Conservation (phyloP, 2,888 invertebrate species). For the Drosophila recens region DNA sequence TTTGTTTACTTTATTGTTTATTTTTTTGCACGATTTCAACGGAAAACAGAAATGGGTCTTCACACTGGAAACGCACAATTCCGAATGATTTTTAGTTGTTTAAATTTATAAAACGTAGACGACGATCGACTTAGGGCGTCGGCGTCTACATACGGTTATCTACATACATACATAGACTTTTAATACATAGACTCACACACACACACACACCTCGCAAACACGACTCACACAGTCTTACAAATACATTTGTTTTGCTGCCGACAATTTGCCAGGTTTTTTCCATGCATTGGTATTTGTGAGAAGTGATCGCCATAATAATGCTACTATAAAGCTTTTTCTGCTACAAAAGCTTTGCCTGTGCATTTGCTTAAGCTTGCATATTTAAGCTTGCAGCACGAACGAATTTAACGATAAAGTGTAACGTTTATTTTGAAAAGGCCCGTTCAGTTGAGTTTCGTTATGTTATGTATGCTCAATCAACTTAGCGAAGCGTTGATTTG, state of each 20-base stretch:
- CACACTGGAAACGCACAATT: conserved; percentile 84
- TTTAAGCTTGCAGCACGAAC: not conserved
- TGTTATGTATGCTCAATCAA: not conserved
- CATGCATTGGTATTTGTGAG: not conserved
- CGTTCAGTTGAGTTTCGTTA: not conserved
- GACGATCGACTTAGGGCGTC: conserved; percentile 17
- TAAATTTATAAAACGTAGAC: conserved; percentile 29
- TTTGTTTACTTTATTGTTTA: not conserved
- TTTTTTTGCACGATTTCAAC: conserved; percentile 25
- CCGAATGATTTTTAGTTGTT: conserved; percentile 57
- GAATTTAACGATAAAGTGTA: not conserved
- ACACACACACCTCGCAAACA: not conserved
- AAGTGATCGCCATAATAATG: conserved; percentile 11
- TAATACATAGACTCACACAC: conserved; percentile 1
- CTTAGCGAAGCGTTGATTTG: conserved; percentile 1
- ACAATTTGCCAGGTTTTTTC: not conserved
- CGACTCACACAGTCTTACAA: not conserved
- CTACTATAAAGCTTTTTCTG: not conserved
- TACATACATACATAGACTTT: conserved; percentile 6
- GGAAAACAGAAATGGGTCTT: conserved; percentile 79
- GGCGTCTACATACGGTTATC: conserved; percentile 23
- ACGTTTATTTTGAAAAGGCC: not conserved
- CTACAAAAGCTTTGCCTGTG: conserved; percentile 8
- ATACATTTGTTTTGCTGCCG: conserved; percentile 2
- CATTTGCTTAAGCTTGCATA: conserved; percentile 2